phyloP scores from a whole-genome alignment of 2,888 invertebrate genomes.

The Silvanus unidentatus region DNA sequence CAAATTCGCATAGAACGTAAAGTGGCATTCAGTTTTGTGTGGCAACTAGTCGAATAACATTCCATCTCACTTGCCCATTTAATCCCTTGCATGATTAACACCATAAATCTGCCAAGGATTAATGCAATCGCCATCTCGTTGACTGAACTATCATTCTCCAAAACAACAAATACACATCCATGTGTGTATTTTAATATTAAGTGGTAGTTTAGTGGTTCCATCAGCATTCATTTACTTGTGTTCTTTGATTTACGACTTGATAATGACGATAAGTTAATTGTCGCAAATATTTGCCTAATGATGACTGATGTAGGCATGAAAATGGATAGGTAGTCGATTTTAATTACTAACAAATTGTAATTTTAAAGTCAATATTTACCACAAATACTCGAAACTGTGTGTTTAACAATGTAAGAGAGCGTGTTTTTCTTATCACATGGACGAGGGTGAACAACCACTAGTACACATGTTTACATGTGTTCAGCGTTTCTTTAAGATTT shows the following conservation, averaged over 20 bases:
- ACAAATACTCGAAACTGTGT: too few species aligned
- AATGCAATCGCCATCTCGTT: conserved; percentile 40
- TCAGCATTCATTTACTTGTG: not conserved
- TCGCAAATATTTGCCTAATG: not conserved
- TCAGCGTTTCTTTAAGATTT: not conserved
- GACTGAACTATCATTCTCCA: conserved; percentile 31
- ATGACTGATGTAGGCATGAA: too few species aligned
- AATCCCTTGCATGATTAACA: conserved; percentile 55
- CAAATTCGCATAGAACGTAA: not conserved
- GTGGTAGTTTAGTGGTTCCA: too few species aligned
- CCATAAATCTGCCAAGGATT: conserved; percentile 56
- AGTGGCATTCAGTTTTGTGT: too few species aligned
- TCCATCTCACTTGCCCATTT: too few species aligned
- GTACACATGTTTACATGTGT: conserved; percentile 1
- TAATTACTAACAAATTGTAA: too few species aligned
- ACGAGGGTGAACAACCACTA: conserved; percentile 1
- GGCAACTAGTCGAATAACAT: too few species aligned
- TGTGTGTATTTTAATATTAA: too few species aligned
- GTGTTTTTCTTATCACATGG: conserved; percentile 1
- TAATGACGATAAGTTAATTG: not conserved
- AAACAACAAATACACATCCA: conserved; percentile 13
- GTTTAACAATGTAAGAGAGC: not conserved
- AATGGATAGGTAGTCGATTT: too few species aligned
- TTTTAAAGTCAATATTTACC: too few species aligned
- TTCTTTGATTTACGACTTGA: conserved; percentile 3